Evolutionary conservation across 2,797 vertebrate genomes (phyloP).

Genomic region (Oryzias sinensis): DNA sequence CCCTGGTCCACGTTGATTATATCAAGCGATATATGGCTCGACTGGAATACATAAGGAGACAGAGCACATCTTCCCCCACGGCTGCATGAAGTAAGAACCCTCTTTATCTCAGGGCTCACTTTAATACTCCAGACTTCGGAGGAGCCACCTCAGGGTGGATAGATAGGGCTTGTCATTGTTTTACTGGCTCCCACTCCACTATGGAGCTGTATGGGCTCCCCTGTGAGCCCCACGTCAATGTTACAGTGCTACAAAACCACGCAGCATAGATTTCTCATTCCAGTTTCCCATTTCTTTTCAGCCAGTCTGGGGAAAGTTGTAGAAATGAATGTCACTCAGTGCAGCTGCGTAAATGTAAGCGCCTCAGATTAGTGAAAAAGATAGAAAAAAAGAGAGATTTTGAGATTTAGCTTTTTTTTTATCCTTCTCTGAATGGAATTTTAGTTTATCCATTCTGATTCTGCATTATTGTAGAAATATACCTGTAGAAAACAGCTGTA

Average conservation of each 20-base stretch:
- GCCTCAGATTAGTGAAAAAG: conserved; percentile 37
- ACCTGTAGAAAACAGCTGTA: conserved; percentile 27
- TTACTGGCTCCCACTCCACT: conserved; percentile 62
- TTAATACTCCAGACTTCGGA: conserved; percentile 65
- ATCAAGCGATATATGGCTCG: conserved; percentile 69
- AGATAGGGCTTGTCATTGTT: conserved; percentile 75
- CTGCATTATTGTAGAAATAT: conserved; percentile 11
- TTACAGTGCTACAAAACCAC: conserved; percentile 49
- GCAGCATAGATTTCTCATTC: conserved; percentile 58
- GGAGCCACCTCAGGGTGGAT: conserved; percentile 71
- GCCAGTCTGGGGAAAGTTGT: conserved; percentile 25
- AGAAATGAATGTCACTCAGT: conserved; percentile 39
- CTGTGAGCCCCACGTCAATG: conserved; percentile 53
- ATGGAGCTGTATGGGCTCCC: conserved; percentile 52
- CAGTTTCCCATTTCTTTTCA: conserved; percentile 35
- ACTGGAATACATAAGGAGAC: conserved; percentile 69
- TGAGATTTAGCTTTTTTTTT: conserved; percentile 29
- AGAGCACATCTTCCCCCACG: conserved; percentile 34
- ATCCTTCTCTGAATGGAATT: conserved; percentile 15
- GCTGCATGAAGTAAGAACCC: conserved; percentile 56
- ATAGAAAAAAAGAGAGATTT: conserved; percentile 29
- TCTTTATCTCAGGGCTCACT: conserved; percentile 72
- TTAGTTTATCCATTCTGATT: conserved; percentile 31
- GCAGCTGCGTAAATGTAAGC: conserved; percentile 32
- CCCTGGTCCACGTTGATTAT: conserved; percentile 64